A percentile compares a stretch with the other conserved stretches of the same genome.
Evolutionary conservation across 2,113 vertebrate genomes (phyloP).

Genomic region (Synodontis membranacea): DNA sequence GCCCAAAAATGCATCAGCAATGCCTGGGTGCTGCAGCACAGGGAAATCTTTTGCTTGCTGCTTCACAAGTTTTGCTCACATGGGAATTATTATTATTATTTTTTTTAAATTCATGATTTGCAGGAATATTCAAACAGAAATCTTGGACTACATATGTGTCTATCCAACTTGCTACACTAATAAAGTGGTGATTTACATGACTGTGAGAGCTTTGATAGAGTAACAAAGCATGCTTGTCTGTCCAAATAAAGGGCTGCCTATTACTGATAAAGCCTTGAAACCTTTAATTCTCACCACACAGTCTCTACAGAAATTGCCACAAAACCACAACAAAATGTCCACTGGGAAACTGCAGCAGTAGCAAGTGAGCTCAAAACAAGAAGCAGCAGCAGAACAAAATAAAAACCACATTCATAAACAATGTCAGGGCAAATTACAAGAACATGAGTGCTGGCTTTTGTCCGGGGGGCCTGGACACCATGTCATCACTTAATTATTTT

Average conservation of each 20-base stretch:
- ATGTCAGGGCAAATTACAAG: constrained; percentile 6
- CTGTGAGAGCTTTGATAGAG: not conserved
- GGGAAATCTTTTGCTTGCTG: constrained; percentile 32
- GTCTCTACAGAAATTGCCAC: not conserved
- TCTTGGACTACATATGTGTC: not conserved
- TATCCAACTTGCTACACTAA: not conserved
- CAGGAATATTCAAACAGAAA: not conserved
- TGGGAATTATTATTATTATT: no score
- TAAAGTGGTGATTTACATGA: constrained; percentile 8
- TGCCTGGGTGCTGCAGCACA: not conserved
- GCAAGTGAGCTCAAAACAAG: not conserved
- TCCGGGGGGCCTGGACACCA: constrained; percentile 15
- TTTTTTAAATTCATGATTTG: not conserved
- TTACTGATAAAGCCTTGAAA: constrained; percentile 3
- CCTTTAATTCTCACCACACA: not conserved
- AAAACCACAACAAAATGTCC: not conserved
- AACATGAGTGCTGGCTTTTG: constrained; percentile 10
- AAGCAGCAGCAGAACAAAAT: constrained; percentile 7
- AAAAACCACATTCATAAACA: constrained; percentile 28
- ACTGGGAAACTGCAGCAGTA: not conserved
- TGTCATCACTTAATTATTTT: constrained; percentile 51
- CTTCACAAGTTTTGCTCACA: no score
- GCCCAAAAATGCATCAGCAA: constrained; percentile 11
- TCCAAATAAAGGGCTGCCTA: not conserved
- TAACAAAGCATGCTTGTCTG: not conserved